Conservation (phyloP, 2,113 vertebrate species). For the Thymallus thymallus region DNA sequence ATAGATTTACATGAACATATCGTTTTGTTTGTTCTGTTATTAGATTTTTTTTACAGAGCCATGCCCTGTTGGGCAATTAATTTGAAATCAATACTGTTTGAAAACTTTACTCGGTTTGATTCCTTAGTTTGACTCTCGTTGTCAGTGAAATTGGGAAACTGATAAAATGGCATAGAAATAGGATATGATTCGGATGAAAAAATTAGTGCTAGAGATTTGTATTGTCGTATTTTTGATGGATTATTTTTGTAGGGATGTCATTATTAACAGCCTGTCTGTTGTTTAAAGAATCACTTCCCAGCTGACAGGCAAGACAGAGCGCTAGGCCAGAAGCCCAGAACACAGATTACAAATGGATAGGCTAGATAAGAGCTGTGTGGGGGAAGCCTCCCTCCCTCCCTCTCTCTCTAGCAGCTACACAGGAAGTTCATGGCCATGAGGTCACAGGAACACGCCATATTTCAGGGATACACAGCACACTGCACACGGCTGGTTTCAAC, state of each 20-base stretch:
- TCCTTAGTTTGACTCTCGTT: background rate
- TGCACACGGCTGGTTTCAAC: conserved; percentile 51
- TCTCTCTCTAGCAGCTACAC: conserved; percentile 17
- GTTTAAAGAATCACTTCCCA: background rate
- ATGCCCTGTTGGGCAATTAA: too few species aligned
- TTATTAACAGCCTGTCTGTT: background rate
- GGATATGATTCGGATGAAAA: background rate
- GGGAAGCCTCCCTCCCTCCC: background rate
- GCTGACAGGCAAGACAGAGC: conserved; percentile 8
- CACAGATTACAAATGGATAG: background rate
- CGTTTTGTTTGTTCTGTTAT: too few species aligned
- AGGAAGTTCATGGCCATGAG: conserved; percentile 65
- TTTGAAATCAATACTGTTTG: too few species aligned
- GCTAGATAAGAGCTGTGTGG: background rate
- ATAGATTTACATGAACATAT: too few species aligned
- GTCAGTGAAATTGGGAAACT: background rate
- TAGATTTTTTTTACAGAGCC: too few species aligned
- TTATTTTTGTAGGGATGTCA: background rate
- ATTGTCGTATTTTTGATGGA: background rate
- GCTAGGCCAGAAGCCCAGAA: background rate
- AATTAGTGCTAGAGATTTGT: background rate
- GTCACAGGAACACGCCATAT: conserved; percentile 48
- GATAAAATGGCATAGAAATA: background rate
- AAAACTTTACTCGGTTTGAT: background rate
- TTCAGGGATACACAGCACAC: conserved; percentile 54